Base-by-base conservation (phyloP, 2,888 invertebrate genomes). In the Drosophila putrida region DNA sequence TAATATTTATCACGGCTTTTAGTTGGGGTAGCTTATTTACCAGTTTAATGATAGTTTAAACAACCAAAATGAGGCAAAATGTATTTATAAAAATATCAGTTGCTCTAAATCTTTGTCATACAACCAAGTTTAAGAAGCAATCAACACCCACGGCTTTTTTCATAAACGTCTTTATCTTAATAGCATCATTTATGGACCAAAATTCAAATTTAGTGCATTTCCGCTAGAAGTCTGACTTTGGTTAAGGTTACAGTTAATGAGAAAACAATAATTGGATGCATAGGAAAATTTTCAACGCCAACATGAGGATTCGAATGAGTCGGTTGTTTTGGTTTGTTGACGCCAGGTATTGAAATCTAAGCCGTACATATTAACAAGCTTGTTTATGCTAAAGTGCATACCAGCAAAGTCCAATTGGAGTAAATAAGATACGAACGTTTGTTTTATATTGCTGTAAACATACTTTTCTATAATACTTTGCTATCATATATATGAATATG, bases 1-100 rank as follows among this genome's bases (percentile, higher is more conserved):
- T 46, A 89, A 84, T 84, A 84, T 89, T 84, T 71, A 59, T 41
- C 46, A 10, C 43, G 10, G 85, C 83, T 84, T 82, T 84, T 82
- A 84, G 75, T 61, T 49, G 13, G 20, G 41, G 51, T 33, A 15
- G 33, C 49, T 66, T 75, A 28, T 69, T 74, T 70, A 47, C 31
- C 47, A 51, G 4, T 62, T 68, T 68, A 67, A 84, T 80, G 60
- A 60, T 62, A 71, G 78, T 60, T 68, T 60, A 88, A 82, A 80
- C 61, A 82, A 53, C 28, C 35, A 27, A 41, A 61, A 15, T 38
- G 44, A 25, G 43, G 6, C 36, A 46, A 25, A 64, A 44, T 54
- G 39, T 51, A 38, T 33, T 9, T 27, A 43, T 64, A 41, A 20
- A 15, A 25, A 8, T 25, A n/a, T 27, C 2, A 20, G 1, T 13